Evolutionary conservation across 1,140 invertebrate genomes (phyloP).

Genomic region (Drosophila athabasca): DNA sequence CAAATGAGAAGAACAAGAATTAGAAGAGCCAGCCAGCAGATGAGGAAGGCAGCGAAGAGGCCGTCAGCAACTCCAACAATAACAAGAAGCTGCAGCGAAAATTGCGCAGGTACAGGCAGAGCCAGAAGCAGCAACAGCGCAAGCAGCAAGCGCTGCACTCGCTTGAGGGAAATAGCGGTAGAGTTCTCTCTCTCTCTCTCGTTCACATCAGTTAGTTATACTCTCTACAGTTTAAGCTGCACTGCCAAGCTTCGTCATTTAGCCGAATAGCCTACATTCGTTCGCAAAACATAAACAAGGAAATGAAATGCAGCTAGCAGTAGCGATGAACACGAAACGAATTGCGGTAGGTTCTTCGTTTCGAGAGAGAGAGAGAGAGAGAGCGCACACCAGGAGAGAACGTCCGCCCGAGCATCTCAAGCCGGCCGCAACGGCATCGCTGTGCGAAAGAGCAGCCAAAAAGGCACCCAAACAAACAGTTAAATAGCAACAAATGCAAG

Average conservation of each 20-base stretch:
- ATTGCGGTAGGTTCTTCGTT: slow-evolving; percentile 74
- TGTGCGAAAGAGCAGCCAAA: slow-evolving; percentile 50
- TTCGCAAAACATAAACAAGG: slow-evolving; percentile 78
- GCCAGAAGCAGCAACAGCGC: slow-evolving; percentile 11
- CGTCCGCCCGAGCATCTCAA: slow-evolving; percentile 14
- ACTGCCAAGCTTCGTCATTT: slow-evolving; percentile 29
- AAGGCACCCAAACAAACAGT: slow-evolving; percentile 78
- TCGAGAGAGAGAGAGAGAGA: slow-evolving; percentile 14
- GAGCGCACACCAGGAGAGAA: not conserved
- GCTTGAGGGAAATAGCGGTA: slow-evolving; percentile 32
- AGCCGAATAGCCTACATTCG: slow-evolving; percentile 75
- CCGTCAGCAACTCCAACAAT: slow-evolving; percentile 45
- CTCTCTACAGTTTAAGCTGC: slow-evolving; percentile 1
- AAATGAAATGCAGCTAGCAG: slow-evolving; percentile 72
- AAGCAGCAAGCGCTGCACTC: slow-evolving; percentile 18
- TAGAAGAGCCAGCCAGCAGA: slow-evolving; percentile 22
- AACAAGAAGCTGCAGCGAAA: slow-evolving; percentile 63
- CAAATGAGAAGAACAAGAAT: not conserved
- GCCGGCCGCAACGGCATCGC: slow-evolving; percentile 49
- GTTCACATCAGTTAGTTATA: too few species aligned
- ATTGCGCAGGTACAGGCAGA: slow-evolving; percentile 56
- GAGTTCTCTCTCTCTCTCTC: slow-evolving; percentile 13
- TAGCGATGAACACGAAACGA: slow-evolving; percentile 60
- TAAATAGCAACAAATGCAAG: slow-evolving; percentile 43
- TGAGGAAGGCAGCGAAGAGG: slow-evolving; percentile 2